Evolutionary conservation across 2,113 vertebrate genomes (phyloP), one percentile per base, ranked within the genome.

Genomic region (Clinocottus analis): DNA sequence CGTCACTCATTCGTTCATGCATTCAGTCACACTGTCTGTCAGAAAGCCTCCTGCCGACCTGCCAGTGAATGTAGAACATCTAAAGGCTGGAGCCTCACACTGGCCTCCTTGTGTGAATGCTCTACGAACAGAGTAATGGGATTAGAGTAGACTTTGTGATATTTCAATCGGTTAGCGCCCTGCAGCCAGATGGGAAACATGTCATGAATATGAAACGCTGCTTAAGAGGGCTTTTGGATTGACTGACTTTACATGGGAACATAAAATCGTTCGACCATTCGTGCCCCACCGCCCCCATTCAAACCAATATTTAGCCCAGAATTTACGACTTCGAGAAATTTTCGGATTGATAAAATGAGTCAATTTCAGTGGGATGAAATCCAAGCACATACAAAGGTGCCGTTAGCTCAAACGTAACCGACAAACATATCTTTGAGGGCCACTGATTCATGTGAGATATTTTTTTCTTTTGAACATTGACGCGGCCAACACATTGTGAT

Each of bases 121-220:
- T 84, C 81, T 79, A 72, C 87, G 77, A 90, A 83, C 80, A 90
- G 85, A 77, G 87, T 94, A 94, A 94, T 93, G 85, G 69, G 86
- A 91, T 94, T 92, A 90, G 81, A 85, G 85, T 82, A 84, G 80
- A 86, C 91, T 87, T 87, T 92, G 91, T 91, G 87, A 93, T 93
- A 88, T 93, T 93, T 91, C 86, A 89, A 91, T 93, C 75, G 59
- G 75, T 83, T 91, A 87, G 83, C 71, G 14, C 86, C 93, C 85
- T 84, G 80, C 65, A 90, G 90, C 89, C 75, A 79, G 51, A 83
- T 76, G 63, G 73, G 76, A 91, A 90, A 85, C 88, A 89, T 89
- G 85, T 75, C 75, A 82, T 89, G 89, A 93, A 93, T 93, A 87
- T 90, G 86, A 89, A 93, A 85, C 47, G 41, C 70, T 84, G 84